Evolutionary conservation across 2,797 vertebrate genomes (phyloP).

Genomic region (Jordanella pulchra): DNA sequence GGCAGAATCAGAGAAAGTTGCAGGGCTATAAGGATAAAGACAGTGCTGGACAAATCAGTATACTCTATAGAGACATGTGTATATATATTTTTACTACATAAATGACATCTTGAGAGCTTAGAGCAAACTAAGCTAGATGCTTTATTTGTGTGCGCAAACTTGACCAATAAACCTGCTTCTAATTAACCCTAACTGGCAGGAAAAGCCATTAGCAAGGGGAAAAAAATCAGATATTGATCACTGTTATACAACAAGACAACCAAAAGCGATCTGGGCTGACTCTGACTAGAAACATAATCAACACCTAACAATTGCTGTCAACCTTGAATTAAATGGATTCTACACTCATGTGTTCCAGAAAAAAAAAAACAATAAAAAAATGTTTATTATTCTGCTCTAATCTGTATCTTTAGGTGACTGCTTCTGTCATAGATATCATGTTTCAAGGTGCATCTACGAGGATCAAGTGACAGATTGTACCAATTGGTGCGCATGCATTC

Average conservation of each 20-base stretch:
- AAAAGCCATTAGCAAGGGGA: slow-evolving; percentile 27
- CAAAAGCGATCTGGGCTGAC: neutral
- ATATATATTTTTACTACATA: neutral
- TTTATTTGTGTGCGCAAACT: neutral
- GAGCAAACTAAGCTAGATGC: neutral
- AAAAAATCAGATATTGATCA: slow-evolving; percentile 39
- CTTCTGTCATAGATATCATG: slow-evolving; percentile 42
- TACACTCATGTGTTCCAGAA: neutral
- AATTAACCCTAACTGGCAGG: slow-evolving; percentile 25
- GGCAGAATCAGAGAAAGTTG: neutral
- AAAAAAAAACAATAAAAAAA: neutral
- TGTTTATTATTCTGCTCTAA: neutral
- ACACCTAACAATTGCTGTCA: neutral
- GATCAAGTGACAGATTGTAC: slow-evolving; percentile 51
- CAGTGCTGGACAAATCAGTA: neutral
- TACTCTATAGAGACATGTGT: neutral
- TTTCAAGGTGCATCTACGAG: slow-evolving; percentile 48
- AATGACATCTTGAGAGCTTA: neutral
- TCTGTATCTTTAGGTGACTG: neutral
- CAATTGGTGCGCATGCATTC: slow-evolving; percentile 21
- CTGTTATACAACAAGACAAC: slow-evolving; percentile 22
- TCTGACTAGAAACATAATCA: neutral
- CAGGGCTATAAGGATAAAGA: neutral
- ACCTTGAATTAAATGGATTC: neutral
- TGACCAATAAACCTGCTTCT: neutral